Conservation (phyloP, 1,140 invertebrate genomes). For the Leptinotarsa texana region DNA sequence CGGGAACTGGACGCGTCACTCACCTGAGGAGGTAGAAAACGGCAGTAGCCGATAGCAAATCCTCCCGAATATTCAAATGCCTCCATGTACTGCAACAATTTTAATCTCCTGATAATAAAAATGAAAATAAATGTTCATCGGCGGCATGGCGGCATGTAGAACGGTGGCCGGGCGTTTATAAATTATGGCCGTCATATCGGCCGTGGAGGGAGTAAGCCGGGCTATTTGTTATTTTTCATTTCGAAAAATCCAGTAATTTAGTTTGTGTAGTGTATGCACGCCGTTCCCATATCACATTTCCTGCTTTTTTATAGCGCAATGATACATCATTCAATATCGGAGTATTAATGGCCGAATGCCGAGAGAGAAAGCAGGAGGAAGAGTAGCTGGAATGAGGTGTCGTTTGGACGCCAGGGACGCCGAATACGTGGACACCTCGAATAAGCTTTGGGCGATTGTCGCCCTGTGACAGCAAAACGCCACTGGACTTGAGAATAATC, state of each 20-base stretch:
- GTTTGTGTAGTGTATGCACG: slow-evolving; percentile 53
- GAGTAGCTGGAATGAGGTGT: slow-evolving; percentile 25
- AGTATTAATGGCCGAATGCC: slow-evolving; percentile 53
- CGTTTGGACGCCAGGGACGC: slow-evolving; percentile 12
- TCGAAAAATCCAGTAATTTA: slow-evolving; percentile 57
- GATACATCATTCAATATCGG: slow-evolving; percentile 57
- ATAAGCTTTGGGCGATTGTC: background rate
- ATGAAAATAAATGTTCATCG: slow-evolving; percentile 56
- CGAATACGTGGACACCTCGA: background rate
- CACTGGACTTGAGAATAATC: no score
- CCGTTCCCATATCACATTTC: slow-evolving; percentile 55
- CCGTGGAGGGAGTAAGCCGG: slow-evolving; percentile 50
- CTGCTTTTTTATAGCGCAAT: slow-evolving; percentile 57
- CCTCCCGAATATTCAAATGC: slow-evolving; percentile 53
- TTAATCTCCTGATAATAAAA: slow-evolving; percentile 57
- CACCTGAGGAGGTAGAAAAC: slow-evolving; percentile 11
- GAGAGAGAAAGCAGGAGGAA: slow-evolving; percentile 29
- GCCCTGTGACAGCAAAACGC: background rate
- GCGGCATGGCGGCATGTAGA: slow-evolving; percentile 39
- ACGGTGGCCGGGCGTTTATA: slow-evolving; percentile 44
- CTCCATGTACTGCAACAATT: slow-evolving; percentile 54
- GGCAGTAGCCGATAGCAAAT: slow-evolving; percentile 42
- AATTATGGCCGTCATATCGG: slow-evolving; percentile 55
- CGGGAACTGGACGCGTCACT: background rate
- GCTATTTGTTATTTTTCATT: slow-evolving; percentile 58